Conservation (phyloP, 1,140 invertebrate genomes). For the Proales similis region DNA sequence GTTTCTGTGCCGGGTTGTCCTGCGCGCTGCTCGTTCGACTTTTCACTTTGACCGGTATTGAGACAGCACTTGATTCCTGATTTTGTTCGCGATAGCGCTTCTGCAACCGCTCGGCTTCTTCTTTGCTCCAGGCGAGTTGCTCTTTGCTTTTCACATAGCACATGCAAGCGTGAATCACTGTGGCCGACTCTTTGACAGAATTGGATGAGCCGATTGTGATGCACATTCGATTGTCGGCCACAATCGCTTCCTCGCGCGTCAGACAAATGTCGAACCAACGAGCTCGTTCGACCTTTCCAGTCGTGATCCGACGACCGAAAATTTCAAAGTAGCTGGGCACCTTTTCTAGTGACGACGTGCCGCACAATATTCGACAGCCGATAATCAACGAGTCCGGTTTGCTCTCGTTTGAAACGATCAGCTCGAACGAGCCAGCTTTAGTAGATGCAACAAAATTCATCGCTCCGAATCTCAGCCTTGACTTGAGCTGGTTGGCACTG, state of each 20-base stretch:
- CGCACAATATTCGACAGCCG: slow-evolving; percentile 73
- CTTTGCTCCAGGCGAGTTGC: slow-evolving; percentile 87
- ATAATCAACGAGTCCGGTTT: slow-evolving; percentile 60
- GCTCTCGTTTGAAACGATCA: slow-evolving; percentile 82
- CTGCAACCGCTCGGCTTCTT: slow-evolving; percentile 73
- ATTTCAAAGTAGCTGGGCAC: slow-evolving; percentile 77
- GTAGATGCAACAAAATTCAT: slow-evolving; percentile 52
- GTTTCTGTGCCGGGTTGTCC: neutral
- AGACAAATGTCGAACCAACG: slow-evolving; percentile 92
- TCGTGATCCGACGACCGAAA: slow-evolving; percentile 71
- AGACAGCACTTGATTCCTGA: slow-evolving; percentile 31
- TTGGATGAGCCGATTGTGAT: slow-evolving; percentile 74
- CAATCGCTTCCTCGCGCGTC: slow-evolving; percentile 82
- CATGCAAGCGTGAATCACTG: slow-evolving; percentile 85
- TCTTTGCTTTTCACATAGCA: slow-evolving; percentile 90
- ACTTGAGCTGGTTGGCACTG: slow-evolving; percentile 85
- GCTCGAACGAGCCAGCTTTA: slow-evolving; percentile 71
- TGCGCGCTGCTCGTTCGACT: too few species aligned
- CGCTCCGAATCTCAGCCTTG: slow-evolving; percentile 68
- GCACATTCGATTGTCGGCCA: slow-evolving; percentile 80
- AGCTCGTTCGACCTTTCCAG: slow-evolving; percentile 63
- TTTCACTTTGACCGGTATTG: too few species aligned
- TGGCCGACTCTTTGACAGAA: slow-evolving; percentile 72
- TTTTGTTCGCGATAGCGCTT: slow-evolving; percentile 47
- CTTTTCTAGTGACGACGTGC: slow-evolving; percentile 74